Percentiles rank a stretch among this genome's conserved stretches.
Evolutionary conservation across 2,113 vertebrate species (phyloP).

Genomic region (Pardalotus punctatus): DNA sequence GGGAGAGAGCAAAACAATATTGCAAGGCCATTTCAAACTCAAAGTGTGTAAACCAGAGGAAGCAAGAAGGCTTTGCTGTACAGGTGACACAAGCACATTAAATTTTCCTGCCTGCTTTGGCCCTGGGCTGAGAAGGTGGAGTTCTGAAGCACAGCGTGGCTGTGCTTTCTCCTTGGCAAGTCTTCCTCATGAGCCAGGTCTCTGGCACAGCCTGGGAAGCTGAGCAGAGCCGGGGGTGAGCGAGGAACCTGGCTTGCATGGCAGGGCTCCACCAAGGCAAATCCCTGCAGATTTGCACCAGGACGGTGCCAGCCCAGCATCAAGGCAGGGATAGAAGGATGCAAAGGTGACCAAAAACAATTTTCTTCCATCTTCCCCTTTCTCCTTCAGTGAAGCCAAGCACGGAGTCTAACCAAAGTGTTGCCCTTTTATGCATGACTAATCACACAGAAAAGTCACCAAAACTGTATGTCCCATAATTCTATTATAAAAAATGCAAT

Average conservation of each 20-base stretch:
- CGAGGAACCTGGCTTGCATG: neutral
- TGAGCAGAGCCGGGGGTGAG: neutral
- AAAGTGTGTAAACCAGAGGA: neutral
- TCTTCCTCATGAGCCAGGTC: fast-evolving
- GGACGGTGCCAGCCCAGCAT: neutral
- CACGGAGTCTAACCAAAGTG: neutral
- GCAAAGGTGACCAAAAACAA: neutral
- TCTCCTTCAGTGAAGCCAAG: neutral
- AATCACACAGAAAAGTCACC: neutral
- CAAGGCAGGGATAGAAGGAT: neutral
- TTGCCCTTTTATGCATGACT: neutral
- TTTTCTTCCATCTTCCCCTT: neutral
- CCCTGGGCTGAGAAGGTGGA: neutral
- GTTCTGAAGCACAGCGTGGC: neutral
- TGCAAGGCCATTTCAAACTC: neutral
- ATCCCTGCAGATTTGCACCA: neutral
- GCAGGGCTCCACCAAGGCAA: neutral
- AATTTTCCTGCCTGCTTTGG: neutral
- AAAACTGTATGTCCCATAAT: slow-evolving; percentile 16
- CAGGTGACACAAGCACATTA: neutral
- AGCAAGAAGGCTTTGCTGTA: neutral
- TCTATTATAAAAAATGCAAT: slow-evolving; percentile 32
- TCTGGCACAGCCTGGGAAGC: neutral
- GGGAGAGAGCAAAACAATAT: neutral
- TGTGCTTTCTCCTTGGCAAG: neutral